Percentiles rank a stretch among this genome's conserved stretches.
Conservation (phyloP, 2,888 invertebrate species). For the Brachypalpus laphriformis region DNA sequence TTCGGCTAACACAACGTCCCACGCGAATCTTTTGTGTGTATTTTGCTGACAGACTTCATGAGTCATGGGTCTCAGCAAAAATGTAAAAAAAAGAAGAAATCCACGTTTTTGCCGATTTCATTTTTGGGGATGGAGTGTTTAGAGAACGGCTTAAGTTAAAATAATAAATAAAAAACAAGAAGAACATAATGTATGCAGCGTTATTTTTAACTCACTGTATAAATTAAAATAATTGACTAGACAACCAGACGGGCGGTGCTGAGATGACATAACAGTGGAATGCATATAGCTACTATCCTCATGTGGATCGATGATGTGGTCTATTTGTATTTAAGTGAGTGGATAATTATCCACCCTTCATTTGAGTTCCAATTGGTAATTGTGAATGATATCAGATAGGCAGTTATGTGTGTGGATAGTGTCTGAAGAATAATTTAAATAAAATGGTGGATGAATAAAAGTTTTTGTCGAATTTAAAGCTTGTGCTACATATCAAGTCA, state of each 20-base stretch:
- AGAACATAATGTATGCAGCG: not conserved
- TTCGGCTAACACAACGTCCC: constrained; percentile 12
- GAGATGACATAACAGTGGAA: constrained; percentile 35
- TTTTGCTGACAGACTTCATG: constrained; percentile 8
- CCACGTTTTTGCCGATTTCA: not conserved
- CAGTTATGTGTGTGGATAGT: not conserved
- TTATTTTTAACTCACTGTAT: constrained; percentile 8
- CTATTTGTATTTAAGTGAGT: constrained; percentile 46
- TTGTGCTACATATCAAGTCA: no score
- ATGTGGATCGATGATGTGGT: constrained; percentile 34
- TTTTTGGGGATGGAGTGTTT: constrained; percentile 17
- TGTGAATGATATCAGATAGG: constrained; percentile 20
- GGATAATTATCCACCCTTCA: constrained; percentile 42
- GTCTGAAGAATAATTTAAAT: not conserved
- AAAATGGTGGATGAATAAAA: not conserved
- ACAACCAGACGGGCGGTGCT: constrained; percentile 12
- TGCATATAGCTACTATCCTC: not conserved
- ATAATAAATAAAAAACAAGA: not conserved
- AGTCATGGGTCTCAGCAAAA: constrained; percentile 23
- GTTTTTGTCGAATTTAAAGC: not conserved
- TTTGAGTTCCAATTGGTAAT: constrained; percentile 28
- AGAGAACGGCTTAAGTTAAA: not conserved
- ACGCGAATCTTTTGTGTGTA: constrained; percentile 19
- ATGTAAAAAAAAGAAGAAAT: constrained; percentile 1
- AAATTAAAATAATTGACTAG: constrained; percentile 40